phyloP scores from a whole-genome alignment of 2,888 invertebrate genomes.

The Lamellibrachia columna region DNA sequence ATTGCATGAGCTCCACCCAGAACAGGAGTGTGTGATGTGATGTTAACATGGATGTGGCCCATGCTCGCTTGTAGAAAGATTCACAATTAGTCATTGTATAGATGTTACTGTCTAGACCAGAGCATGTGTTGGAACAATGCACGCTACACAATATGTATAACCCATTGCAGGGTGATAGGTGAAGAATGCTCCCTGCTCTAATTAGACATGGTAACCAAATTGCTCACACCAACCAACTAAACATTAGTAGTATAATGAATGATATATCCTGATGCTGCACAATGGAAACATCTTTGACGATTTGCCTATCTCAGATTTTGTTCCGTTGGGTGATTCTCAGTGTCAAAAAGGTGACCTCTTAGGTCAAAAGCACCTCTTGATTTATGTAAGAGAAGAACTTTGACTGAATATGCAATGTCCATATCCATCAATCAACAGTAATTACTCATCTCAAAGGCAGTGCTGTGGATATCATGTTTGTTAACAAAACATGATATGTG shows the following conservation, averaged over 20 bases:
- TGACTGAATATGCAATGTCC: not conserved
- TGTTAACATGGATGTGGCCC: conserved; percentile 12
- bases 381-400: not conserved
- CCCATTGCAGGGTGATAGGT: too few relatives aligned
- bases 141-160: too few relatives aligned
- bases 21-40: not conserved
- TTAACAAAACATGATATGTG: too few relatives aligned
- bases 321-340: not conserved
- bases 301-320: too few relatives aligned
- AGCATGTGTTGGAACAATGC: not conserved
- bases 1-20: not conserved
- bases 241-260: too few relatives aligned
- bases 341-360: not conserved
- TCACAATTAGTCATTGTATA: conserved; percentile 3
- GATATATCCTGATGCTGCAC: too few relatives aligned
- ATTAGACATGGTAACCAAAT: too few relatives aligned
- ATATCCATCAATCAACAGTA: not conserved
- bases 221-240: too few relatives aligned
- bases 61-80: not conserved
- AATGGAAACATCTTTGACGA: too few relatives aligned
- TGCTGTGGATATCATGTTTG: too few relatives aligned
- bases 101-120: not conserved
- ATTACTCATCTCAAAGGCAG: too few relatives aligned
- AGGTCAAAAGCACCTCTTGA: not conserved
- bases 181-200: too few relatives aligned